Evolutionary conservation across 2,888 invertebrate species (phyloP).

Genomic region (Eudemis profundana): DNA sequence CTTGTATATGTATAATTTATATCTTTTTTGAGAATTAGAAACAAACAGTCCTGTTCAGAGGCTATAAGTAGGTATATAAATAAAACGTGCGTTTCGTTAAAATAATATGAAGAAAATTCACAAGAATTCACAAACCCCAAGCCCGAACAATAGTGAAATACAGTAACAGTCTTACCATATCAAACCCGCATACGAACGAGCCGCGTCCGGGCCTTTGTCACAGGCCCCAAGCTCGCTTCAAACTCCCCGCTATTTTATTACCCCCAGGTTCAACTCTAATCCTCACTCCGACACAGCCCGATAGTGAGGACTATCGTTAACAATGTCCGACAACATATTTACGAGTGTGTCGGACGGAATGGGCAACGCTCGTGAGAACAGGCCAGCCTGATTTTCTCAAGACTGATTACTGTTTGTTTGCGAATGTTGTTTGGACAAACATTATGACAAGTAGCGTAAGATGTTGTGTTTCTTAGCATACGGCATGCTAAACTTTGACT

Average conservation of each 20-base stretch:
- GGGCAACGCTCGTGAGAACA: constrained; percentile 72
- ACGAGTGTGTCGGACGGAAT: constrained; percentile 57
- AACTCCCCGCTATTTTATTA: constrained; percentile 33
- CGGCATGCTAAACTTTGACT: constrained; percentile 33
- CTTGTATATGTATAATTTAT: no score
- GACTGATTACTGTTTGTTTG: constrained; percentile 70
- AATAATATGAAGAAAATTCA: background rate
- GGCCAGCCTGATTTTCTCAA: constrained; percentile 68
- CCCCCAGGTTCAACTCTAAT: constrained; percentile 32
- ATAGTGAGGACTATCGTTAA: constrained; percentile 42
- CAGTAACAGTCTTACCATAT: constrained; percentile 1
- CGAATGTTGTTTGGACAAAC: constrained; percentile 59
- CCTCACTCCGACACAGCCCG: constrained; percentile 38
- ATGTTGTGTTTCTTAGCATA: constrained; percentile 16
- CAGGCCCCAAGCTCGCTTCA: constrained; percentile 18
- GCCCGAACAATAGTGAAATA: background rate
- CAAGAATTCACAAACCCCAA: background rate
- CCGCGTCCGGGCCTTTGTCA: constrained; percentile 20
- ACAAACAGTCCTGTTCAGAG: no score
- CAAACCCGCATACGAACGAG: constrained; percentile 12
- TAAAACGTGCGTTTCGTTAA: no score
- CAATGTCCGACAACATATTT: constrained; percentile 43
- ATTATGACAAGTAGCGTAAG: constrained; percentile 30
- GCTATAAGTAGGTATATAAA: no score
- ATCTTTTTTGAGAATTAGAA: no score